A percentile compares a stretch with the other conserved stretches of the same genome.
Evolutionary conservation across 2,113 vertebrate species (phyloP).

Genomic region (cattle (Bos taurus)): ARS-UCD2.0 NC_037352.1:17648001-17648500

Average conservation of each 20-base stretch:
- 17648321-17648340: background rate
- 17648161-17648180: background rate
- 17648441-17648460: background rate
- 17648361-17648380: background rate
- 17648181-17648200: background rate
- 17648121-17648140: background rate
- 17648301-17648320: background rate
- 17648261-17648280: background rate
- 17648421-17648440: background rate
- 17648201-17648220: background rate
- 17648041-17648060: background rate
- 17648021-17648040: background rate
- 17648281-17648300: background rate
- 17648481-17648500: background rate
- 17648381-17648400: background rate
- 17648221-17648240: background rate
- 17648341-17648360: background rate
- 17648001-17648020: background rate
- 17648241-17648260: background rate
- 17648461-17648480: background rate
- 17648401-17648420: background rate
- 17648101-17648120: background rate
- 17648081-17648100: background rate
- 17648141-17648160: background rate
- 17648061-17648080: background rate